phyloP scores from a whole-genome alignment of 2,797 vertebrate species.

The Gymnoscopelus braueri region DNA sequence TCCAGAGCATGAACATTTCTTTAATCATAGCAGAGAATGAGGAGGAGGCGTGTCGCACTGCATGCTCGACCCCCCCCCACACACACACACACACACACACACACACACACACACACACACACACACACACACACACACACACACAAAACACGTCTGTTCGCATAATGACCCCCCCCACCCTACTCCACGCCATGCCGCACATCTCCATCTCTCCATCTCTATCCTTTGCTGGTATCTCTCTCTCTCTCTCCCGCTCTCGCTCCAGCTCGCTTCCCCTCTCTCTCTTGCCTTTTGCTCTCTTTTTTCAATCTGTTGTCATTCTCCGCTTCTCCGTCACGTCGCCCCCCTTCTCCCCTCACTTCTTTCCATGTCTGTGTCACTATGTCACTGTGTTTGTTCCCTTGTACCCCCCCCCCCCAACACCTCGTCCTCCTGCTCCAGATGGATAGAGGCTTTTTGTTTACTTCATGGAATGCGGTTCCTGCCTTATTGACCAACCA shows the following conservation, averaged over 20 bases:
- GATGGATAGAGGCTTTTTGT: slow-evolving; percentile 71
- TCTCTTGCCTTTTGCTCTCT: slow-evolving; percentile 35
- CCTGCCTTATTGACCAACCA: slow-evolving; percentile 76
- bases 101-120: neutral
- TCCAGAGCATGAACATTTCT: slow-evolving; percentile 77
- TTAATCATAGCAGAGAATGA: slow-evolving; percentile 77
- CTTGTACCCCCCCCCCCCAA: slow-evolving; percentile 23
- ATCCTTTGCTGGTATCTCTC: neutral
- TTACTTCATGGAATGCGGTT: slow-evolving; percentile 71
- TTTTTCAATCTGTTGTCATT: slow-evolving; percentile 25
- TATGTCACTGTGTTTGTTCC: slow-evolving; percentile 35
- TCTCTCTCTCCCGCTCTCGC: slow-evolving; percentile 3
- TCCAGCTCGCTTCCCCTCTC: slow-evolving; percentile 3
- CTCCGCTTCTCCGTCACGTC: slow-evolving; percentile 50
- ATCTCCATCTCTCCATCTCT: slow-evolving; percentile 33
- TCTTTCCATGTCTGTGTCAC: neutral
- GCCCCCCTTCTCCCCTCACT: neutral
- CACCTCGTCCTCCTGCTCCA: slow-evolving; percentile 36
- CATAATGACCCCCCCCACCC: slow-evolving; percentile 44
- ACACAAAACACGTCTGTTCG: slow-evolving; percentile 33
- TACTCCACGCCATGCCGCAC: slow-evolving; percentile 31
- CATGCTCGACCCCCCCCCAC: slow-evolving; percentile 30
- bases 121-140: too few species aligned
- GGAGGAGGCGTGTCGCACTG: slow-evolving; percentile 59
- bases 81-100: slow-evolving; percentile 47